A percentile compares a stretch with the other conserved stretches of the same genome.
Conservation (phyloP, 1,140 invertebrate genomes). For the Ericerus pela region DNA sequence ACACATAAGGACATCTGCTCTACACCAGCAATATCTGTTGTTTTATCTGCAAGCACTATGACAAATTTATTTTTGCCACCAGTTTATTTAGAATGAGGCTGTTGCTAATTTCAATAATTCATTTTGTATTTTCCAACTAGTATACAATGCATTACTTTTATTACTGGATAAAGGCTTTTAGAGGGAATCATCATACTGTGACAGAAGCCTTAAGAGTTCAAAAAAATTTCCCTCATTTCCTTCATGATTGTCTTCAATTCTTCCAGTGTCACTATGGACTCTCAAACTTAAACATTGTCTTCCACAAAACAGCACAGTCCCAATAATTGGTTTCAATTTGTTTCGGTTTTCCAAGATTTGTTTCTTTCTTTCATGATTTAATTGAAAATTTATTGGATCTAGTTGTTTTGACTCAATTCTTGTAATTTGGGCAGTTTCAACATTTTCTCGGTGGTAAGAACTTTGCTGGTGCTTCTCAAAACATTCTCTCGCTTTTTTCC, state of each 20-base stretch:
- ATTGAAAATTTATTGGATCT: too few species aligned
- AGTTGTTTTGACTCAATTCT: neutral
- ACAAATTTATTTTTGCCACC: neutral
- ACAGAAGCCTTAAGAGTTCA: constrained; percentile 19
- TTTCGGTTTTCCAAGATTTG: neutral
- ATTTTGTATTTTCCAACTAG: neutral
- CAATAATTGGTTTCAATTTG: neutral
- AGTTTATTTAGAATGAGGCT: neutral
- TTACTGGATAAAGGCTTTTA: constrained; percentile 16
- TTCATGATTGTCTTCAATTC: constrained; percentile 8
- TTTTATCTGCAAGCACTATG: neutral
- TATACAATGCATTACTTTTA: neutral
- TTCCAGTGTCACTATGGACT: constrained; percentile 14
- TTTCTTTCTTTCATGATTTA: neutral
- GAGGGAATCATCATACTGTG: constrained; percentile 15
- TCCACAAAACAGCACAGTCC: constrained; percentile 16
- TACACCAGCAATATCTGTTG: neutral
- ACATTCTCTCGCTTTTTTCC: neutral
- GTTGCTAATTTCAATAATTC: neutral
- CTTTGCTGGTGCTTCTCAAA: neutral
- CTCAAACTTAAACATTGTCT: constrained; percentile 18
- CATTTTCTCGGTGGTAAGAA: neutral
- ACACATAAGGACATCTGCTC: neutral
- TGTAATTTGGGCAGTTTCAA: neutral
- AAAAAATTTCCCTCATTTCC: constrained; percentile 22